A percentile compares a stretch with the other conserved stretches of the same genome.
These are phyloP conservation scores for Linurgus olivaceus DNA, from an alignment of 2,797 vertebrate genomes.

Conservation along the genomic window DNA sequence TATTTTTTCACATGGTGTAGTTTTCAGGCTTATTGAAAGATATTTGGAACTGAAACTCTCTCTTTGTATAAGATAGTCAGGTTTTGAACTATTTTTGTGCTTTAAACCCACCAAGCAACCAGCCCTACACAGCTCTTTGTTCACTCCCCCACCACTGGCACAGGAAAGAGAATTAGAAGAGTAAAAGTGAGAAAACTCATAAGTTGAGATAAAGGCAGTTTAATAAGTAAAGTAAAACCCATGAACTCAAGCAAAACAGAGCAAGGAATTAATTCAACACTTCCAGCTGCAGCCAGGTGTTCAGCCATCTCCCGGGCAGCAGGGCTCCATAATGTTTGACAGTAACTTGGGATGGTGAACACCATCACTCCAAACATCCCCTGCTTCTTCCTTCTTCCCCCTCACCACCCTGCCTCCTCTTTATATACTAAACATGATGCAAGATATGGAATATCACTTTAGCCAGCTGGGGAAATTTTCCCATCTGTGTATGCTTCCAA, in stretches of 20 bases:
- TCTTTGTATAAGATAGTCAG: background rate
- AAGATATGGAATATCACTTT: background rate
- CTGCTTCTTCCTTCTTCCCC: background rate
- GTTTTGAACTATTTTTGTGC: background rate
- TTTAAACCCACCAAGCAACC: background rate
- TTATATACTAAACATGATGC: background rate
- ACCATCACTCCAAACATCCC: background rate
- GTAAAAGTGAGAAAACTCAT: background rate
- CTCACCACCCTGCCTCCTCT: accelerated
- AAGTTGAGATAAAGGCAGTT: background rate
- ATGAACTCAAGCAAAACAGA: background rate
- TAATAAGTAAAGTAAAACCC: background rate
- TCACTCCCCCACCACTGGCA: accelerated
- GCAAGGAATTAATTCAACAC: background rate
- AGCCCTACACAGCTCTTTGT: background rate
- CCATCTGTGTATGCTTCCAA: background rate
- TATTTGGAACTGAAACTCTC: background rate
- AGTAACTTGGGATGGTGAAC: background rate
- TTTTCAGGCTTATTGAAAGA: background rate
- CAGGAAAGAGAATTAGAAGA: background rate
- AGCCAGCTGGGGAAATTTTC: background rate
- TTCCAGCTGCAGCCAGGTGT: background rate
- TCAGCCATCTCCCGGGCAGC: background rate
- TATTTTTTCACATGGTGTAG: background rate
- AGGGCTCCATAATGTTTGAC: background rate